These are phyloP conservation scores for Gulo gulo DNA, from an alignment of 2,113 vertebrate genomes.

Conservation along the genomic window DNA sequence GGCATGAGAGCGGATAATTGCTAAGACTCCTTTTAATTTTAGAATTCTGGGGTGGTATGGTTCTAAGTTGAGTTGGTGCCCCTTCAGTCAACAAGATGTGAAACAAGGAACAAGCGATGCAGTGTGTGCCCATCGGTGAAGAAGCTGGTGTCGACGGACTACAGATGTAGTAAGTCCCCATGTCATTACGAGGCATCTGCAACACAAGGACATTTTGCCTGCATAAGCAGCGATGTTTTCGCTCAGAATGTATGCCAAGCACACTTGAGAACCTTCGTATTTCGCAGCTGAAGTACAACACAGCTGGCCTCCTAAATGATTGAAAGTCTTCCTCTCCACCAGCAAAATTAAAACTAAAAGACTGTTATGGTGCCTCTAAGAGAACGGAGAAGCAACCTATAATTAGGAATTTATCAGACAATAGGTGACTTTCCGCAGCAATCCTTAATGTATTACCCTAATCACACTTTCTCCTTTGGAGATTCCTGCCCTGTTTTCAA, in stretches of 20 bases:
- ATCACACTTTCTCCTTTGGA: slow-evolving; percentile 52
- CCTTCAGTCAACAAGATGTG: not conserved
- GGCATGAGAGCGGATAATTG: not conserved
- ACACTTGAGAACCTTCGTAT: slow-evolving; percentile 65
- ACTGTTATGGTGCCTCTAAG: slow-evolving; percentile 53
- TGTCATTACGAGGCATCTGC: not conserved
- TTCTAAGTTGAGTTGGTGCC: slow-evolving; percentile 21
- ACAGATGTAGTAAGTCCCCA: not conserved
- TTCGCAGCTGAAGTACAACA: slow-evolving; percentile 75
- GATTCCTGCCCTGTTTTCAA: slow-evolving; percentile 26
- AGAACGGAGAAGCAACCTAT: slow-evolving; percentile 57
- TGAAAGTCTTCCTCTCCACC: slow-evolving; percentile 56
- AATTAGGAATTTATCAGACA: slow-evolving; percentile 79
- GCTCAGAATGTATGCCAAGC: slow-evolving; percentile 71
- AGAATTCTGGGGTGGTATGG: not conserved
- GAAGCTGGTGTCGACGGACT: not conserved
- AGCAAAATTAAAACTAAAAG: slow-evolving; percentile 63
- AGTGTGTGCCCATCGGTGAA: not conserved
- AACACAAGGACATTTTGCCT: slow-evolving; percentile 47
- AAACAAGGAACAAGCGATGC: slow-evolving; percentile 25
- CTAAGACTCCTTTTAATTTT: not conserved
- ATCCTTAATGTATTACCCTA: slow-evolving; percentile 63
- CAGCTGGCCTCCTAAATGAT: slow-evolving; percentile 75
- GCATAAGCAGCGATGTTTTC: slow-evolving; percentile 46
- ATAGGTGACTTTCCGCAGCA: slow-evolving; percentile 62